Percentiles rank a stretch among this genome's conserved stretches.
Conservation (phyloP, 2,888 invertebrate genomes). For the Idaea aversata region DNA sequence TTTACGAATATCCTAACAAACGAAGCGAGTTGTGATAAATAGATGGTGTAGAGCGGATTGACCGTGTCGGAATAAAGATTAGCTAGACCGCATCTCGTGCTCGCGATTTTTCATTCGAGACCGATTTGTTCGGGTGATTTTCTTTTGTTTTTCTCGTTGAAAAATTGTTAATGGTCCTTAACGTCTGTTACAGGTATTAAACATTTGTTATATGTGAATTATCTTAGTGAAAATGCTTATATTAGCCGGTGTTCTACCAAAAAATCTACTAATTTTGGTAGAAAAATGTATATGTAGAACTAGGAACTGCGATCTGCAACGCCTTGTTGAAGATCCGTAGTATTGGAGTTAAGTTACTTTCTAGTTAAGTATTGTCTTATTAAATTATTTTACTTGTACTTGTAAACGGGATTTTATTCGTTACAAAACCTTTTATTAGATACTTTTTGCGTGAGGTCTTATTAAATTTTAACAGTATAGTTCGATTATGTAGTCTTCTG, state of each 20-base stretch:
- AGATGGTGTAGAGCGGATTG: constrained; percentile 64
- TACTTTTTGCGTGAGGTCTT: too few relatives aligned
- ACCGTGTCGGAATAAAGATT: constrained; percentile 68
- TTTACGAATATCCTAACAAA: constrained; percentile 78
- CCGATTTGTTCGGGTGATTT: constrained; percentile 34
- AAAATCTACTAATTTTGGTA: neutral
- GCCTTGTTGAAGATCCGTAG: too few relatives aligned
- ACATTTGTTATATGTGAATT: neutral
- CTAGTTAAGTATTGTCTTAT: too few relatives aligned
- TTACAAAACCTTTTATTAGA: too few relatives aligned
- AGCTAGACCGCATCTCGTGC: constrained; percentile 32
- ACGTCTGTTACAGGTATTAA: neutral
- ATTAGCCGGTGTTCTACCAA: neutral
- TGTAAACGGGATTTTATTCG: too few relatives aligned
- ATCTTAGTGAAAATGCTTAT: neutral
- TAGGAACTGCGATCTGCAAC: neutral
- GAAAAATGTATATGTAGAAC: neutral
- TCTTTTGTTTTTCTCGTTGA: constrained; percentile 18
- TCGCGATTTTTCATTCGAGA: constrained; percentile 40
- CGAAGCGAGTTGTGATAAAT: constrained; percentile 70
- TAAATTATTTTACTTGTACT: too few relatives aligned
- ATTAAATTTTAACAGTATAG: too few relatives aligned
- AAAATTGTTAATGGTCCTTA: constrained; percentile 8
- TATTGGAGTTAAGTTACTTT: too few relatives aligned
- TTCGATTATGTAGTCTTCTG: too few relatives aligned